Evolutionary conservation across 30 jellyfish, hydroid and myxozoan species (phyloP).

Genomic region (Mastigias papua): DNA sequence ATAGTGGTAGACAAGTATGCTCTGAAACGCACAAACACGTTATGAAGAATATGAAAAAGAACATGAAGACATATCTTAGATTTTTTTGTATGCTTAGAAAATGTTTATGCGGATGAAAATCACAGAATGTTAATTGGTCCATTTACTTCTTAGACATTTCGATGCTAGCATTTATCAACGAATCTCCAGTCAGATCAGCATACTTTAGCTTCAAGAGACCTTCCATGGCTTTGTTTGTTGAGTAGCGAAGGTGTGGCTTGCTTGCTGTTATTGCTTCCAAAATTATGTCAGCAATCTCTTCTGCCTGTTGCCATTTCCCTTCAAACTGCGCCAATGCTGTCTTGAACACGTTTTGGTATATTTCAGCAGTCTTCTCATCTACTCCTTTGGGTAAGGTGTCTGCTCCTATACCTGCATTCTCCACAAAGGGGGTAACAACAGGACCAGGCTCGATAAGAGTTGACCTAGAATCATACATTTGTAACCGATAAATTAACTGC

Average conservation of each 20-base stretch:
- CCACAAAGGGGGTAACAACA: conserved; percentile 10
- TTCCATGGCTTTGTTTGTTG: not conserved
- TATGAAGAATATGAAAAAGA: too few species aligned
- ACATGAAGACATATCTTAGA: too few species aligned
- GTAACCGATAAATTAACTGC: too few species aligned
- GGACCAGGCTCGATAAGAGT: conserved; percentile 61
- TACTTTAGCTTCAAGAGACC: not conserved
- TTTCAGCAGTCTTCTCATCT: conserved; percentile 26
- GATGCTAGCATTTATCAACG: not conserved
- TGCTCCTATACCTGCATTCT: not conserved
- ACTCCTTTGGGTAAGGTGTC: not conserved
- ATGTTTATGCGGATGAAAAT: too few species aligned
- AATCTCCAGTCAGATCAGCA: conserved; percentile 15
- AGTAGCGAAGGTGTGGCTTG: conserved; percentile 24
- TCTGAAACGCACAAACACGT: too few species aligned
- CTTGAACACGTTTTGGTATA: not conserved
- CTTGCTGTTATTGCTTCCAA: conserved; percentile 10
- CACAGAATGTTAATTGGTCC: too few species aligned
- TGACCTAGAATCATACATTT: conserved; percentile 2
- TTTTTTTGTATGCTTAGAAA: too few species aligned
- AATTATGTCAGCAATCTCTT: conserved; percentile 19
- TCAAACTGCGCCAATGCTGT: not conserved
- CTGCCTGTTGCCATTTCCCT: conserved; percentile 16
- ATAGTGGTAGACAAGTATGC: too few species aligned
- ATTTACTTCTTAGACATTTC: not conserved